Base-by-base conservation (phyloP, 1,140 invertebrate genomes). In the Diachasma alloeum region DNA sequence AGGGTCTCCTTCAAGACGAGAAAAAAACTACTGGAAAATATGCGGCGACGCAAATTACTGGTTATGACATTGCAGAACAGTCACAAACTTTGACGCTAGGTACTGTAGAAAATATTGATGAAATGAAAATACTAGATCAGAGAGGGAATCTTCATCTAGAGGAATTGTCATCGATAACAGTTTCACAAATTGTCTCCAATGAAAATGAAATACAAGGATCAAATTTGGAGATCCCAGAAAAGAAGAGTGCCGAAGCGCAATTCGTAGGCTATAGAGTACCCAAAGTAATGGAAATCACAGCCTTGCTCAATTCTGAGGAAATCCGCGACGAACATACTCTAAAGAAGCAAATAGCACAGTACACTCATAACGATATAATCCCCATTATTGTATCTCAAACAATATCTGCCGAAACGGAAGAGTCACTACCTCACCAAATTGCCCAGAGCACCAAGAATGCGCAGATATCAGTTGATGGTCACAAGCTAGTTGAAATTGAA, bases 31-130 rank as follows among this genome's bases (percentile, higher is more conserved):
- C 74, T 56, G 72, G 81, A 22, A 83, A 83, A 26, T 82, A 68
- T 10, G 86, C 86, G 5, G 71, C 83, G 19, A 73, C 83, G 0
- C 82, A 79, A 17, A 70, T 89, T 1, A 63, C 76, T 5, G 85
- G 86, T 13, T 79, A 80, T 76, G 87, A 89, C 75, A 78, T 83
- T 63, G 84, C 86, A 2, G 82, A 89, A 80, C 83, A 83, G 0
- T 81, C 79, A 15, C 81, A 88, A 79, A 76, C 87, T 1, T 75
- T 83, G 37, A 77, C 85, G 5, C 77, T 86, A 24, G 82, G 78
- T 36, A 82, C 72, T 70, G 74, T 84, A 19, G 81, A 81, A 56
- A 81, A 86, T 36, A 72, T 90, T 3, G 44, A 72, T 17, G 72
- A 76, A 22, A 72, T 82, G 78, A 63, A 79, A 9, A 82, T 80